Evolutionary conservation across 2,888 invertebrate genomes (phyloP).

Genomic region (Scaptodrosophila latifasciaeformis): DNA sequence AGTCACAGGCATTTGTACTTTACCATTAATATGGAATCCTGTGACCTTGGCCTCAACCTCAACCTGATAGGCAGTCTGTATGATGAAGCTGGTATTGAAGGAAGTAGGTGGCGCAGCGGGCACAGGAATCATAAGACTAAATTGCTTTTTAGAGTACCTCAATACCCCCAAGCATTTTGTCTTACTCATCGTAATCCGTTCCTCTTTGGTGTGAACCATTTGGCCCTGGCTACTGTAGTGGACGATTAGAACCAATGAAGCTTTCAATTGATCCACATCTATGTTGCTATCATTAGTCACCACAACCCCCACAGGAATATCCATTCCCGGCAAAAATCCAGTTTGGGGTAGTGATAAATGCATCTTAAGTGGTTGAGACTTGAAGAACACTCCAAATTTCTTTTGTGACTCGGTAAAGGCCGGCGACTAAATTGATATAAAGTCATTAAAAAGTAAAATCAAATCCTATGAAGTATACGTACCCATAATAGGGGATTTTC

Average conservation of each 20-base stretch:
- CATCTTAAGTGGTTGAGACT: conserved; percentile 32
- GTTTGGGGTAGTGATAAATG: conserved; percentile 33
- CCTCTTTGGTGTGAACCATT: conserved; percentile 20
- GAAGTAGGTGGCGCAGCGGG: conserved; percentile 72
- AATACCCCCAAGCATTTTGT: conserved; percentile 50
- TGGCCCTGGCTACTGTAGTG: conserved; percentile 31
- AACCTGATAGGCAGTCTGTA: conserved; percentile 65
- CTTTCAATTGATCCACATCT: conserved; percentile 56
- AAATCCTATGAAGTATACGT: too few species aligned
- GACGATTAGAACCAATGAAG: conserved; percentile 24
- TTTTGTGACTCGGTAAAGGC: conserved; percentile 17
- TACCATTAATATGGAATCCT: conserved; percentile 54
- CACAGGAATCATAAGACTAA: conserved; percentile 54
- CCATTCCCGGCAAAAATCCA: conserved; percentile 44
- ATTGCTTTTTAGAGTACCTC: conserved; percentile 53
- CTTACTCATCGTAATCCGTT: conserved; percentile 53
- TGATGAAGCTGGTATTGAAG: conserved; percentile 54
- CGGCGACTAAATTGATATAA: conserved; percentile 25
- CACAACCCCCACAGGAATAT: conserved; percentile 64
- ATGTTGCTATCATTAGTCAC: conserved; percentile 78
- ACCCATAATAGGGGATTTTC: too few species aligned
- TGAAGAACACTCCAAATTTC: conserved; percentile 22
- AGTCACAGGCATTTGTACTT: conserved; percentile 59
- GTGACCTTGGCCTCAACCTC: conserved; percentile 62
- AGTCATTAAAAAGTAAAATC: too few species aligned